Evolutionary conservation across 1,140 invertebrate species (phyloP).

Genomic region (Manduca sexta): DNA sequence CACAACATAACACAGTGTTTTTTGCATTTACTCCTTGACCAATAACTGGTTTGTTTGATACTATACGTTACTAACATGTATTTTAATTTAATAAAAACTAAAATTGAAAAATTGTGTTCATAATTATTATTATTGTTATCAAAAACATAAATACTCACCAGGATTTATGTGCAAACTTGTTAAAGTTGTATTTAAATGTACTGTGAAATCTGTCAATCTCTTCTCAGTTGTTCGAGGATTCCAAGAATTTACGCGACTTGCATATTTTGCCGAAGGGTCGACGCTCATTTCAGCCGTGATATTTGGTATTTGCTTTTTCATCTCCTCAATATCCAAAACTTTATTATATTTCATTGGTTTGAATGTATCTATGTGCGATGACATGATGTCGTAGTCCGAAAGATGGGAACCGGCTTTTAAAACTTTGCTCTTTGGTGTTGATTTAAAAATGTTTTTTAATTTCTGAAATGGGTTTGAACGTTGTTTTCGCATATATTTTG

Average conservation of each 20-base stretch:
- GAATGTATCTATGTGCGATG: slow-evolving; percentile 14
- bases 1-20: too few species aligned
- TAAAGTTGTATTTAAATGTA: too few species aligned
- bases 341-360: slow-evolving; percentile 22
- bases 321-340: slow-evolving; percentile 21
- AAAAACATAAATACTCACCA: too few species aligned
- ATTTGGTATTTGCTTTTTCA: slow-evolving; percentile 34
- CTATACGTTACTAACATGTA: too few species aligned
- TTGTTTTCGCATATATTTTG: slow-evolving; percentile 5
- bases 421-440: slow-evolving; percentile 7
- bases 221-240: not conserved
- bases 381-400: slow-evolving; percentile 32
- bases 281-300: slow-evolving; percentile 23
- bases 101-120: too few species aligned
- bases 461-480: slow-evolving; percentile 41
- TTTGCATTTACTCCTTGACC: too few species aligned
- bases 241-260: not conserved
- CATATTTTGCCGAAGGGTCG: not conserved
- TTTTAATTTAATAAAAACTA: too few species aligned
- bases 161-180: too few species aligned
- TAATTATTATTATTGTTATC: too few species aligned
- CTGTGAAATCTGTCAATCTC: not conserved
- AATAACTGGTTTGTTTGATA: too few species aligned
- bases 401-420: slow-evolving; percentile 7
- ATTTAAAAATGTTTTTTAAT: slow-evolving; percentile 35